These are phyloP conservation scores for Drosophila niveifrons DNA, from an alignment of 2,888 invertebrate genomes.

Conservation along the genomic window DNA sequence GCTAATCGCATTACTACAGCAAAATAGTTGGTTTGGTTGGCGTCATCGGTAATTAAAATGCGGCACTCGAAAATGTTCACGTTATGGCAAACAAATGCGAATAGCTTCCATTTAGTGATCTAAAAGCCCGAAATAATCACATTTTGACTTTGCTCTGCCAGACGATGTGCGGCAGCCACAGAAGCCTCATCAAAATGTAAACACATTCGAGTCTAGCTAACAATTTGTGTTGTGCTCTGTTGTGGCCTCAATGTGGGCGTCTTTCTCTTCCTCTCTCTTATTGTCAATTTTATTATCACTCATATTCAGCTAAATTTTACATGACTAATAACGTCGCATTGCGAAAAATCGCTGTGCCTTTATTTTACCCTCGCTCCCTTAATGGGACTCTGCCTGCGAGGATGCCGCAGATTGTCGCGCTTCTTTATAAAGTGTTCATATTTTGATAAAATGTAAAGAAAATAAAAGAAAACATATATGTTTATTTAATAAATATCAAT, in stretches of 20 bases:
- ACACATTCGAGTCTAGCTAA: slow-evolving; percentile 10
- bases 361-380: slow-evolving; percentile 7
- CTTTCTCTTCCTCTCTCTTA: slow-evolving; percentile 3
- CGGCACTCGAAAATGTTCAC: slow-evolving; percentile 25
- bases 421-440: slow-evolving; percentile 28
- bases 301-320: slow-evolving; percentile 68
- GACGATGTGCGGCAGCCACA: slow-evolving; percentile 20
- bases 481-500: slow-evolving; percentile 69
- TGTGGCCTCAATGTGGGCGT: slow-evolving; percentile 4
- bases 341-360: slow-evolving; percentile 45
- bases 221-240: slow-evolving; percentile 8
- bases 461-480: slow-evolving; percentile 19
- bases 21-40: slow-evolving; percentile 62
- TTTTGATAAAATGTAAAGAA: slow-evolving; percentile 21
- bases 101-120: slow-evolving; percentile 29
- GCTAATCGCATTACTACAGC: slow-evolving; percentile 73
- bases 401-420: slow-evolving; percentile 8
- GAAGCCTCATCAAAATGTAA: slow-evolving; percentile 14
- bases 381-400: slow-evolving; percentile 13
- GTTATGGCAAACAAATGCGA: slow-evolving; percentile 24
- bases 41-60: slow-evolving; percentile 67
- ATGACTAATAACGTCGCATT: slow-evolving; percentile 73
- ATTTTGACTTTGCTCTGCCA: slow-evolving; percentile 43
- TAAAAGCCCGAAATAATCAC: slow-evolving; percentile 62
- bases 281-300: slow-evolving; percentile 74